Evolutionary conservation across 2,797 vertebrate species (phyloP).

Genomic region (Sorex maritimensis): DNA sequence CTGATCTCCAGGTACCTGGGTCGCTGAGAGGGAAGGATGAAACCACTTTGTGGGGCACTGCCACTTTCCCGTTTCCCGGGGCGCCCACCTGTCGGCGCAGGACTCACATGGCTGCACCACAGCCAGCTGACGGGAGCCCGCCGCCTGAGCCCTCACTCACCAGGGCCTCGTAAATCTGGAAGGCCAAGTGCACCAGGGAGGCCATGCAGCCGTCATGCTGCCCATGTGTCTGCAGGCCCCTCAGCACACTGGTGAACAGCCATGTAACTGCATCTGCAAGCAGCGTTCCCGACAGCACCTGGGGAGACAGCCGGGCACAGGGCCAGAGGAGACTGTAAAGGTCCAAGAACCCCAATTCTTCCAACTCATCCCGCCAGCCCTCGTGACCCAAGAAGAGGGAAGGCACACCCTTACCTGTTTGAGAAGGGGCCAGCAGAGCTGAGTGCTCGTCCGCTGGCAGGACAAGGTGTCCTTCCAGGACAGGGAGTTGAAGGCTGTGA

Average conservation of each 20-base stretch:
- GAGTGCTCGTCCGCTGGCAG: constrained; percentile 95
- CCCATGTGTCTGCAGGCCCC: constrained; percentile 96
- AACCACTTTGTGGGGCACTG: background rate
- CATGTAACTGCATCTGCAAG: constrained; percentile 96
- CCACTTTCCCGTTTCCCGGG: background rate
- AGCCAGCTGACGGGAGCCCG: background rate
- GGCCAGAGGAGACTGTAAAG: background rate
- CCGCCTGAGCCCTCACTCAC: constrained; percentile 90
- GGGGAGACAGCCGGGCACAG: constrained; percentile 72
- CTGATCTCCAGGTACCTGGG: constrained; percentile 95
- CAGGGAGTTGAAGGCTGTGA: constrained; percentile 95
- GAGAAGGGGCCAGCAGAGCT: constrained; percentile 97
- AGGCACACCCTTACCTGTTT: constrained; percentile 92
- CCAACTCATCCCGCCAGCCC: background rate
- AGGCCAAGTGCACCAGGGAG: constrained; percentile 95
- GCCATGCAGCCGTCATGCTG: constrained; percentile 97
- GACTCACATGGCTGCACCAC: background rate
- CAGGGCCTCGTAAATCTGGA: constrained; percentile 97
- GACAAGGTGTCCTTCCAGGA: constrained; percentile 97
- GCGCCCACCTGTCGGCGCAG: background rate
- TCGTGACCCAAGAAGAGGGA: background rate
- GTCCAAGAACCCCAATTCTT: background rate
- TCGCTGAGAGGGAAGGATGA: constrained; percentile 90
- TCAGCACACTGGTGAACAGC: constrained; percentile 96
- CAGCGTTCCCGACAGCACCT: constrained; percentile 95